Evolutionary conservation across 2,797 vertebrate genomes (phyloP), one percentile per base, ranked within the genome.

Genomic region (Scyliorhinus canicula): DNA sequence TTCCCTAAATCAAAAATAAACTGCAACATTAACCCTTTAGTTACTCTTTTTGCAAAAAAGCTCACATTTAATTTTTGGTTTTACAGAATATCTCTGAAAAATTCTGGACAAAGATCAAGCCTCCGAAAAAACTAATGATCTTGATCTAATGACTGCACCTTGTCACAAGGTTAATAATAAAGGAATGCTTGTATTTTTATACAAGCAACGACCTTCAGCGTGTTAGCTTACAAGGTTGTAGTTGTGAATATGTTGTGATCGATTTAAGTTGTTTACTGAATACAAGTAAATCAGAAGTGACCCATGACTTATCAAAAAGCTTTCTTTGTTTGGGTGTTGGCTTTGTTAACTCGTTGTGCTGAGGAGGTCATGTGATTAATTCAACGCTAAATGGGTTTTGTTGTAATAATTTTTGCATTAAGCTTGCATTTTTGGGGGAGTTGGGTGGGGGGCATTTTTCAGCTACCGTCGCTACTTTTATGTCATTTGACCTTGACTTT

Each of bases 241-340:
- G 67, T 35, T 74, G 65, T 74, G 67, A 94, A 52, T 44, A 71
- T 35, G 69, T 74, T 94, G 65, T 52, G 57, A 94, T 74, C 28
- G 65, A 94, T 69, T 88, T 52, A 94, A 74, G 67, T 94, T 93
- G 65, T 52, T 94, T 94, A 52, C 65, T 55, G 47, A 93, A 94
- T 94, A 40, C 50, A 74, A 74, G 47, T 55, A 71, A 94, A 74
- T 52, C 93, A 35, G 12, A 94, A 52, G 44, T 94, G 40, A 74
- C 69, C 67, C 93, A 94, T 50, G 63, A 74, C 28, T 94, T 74
- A 74, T 35, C 67, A 94, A 94, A 77, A 94, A 94, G 65, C 47
- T 94, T 94, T 94, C 93, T 94, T 94, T 94, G 93, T 94, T 94
- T 94, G 93, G 93, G 93, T 94, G 93, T 69, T 74, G 93, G 93